Evolutionary conservation across 2,888 invertebrate genomes (phyloP).

Genomic region (Scaptomyza cyrtandrae): DNA sequence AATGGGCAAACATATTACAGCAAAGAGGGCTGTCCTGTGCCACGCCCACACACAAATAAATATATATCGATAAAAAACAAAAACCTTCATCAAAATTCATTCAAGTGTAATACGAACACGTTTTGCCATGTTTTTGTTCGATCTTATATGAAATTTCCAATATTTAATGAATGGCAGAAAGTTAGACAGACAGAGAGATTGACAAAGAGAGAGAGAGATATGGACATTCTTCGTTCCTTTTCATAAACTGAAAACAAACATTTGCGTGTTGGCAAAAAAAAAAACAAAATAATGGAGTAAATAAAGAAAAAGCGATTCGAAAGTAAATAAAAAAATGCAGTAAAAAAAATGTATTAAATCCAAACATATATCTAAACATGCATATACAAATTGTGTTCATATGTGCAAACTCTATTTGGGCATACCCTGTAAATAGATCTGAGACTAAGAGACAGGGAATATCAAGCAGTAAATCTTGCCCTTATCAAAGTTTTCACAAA

Average conservation of each 20-base stretch:
- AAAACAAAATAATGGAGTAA: too few relatives aligned
- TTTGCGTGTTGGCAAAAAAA: slow-evolving; percentile 15
- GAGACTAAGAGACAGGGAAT: too few relatives aligned
- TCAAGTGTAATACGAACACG: slow-evolving; percentile 44
- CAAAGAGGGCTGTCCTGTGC: not conserved
- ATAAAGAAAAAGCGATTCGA: slow-evolving; percentile 10
- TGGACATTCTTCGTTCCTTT: slow-evolving; percentile 43
- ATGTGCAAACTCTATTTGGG: not conserved
- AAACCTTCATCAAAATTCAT: slow-evolving; percentile 62
- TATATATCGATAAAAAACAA: slow-evolving; percentile 13
- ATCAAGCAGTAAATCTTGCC: too few relatives aligned
- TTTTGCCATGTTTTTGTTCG: slow-evolving; percentile 9
- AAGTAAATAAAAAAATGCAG: not conserved
- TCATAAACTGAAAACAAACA: slow-evolving; percentile 43
- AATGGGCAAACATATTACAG: slow-evolving; percentile 49
- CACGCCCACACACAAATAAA: slow-evolving; percentile 12
- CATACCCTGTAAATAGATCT: slow-evolving; percentile 5
- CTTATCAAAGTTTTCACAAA: too few relatives aligned
- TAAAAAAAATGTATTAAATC: slow-evolving; percentile 2
- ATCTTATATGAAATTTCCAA: slow-evolving; percentile 71
- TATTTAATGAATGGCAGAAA: slow-evolving; percentile 69
- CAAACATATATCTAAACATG: too few relatives aligned
- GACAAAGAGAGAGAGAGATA: too few relatives aligned
- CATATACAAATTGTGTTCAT: too few relatives aligned
- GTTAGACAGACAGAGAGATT: slow-evolving; percentile 1